These are phyloP conservation scores for Macrotis lagotis DNA, from an alignment of 2,113 vertebrate species.

Conservation along the genomic window DNA sequence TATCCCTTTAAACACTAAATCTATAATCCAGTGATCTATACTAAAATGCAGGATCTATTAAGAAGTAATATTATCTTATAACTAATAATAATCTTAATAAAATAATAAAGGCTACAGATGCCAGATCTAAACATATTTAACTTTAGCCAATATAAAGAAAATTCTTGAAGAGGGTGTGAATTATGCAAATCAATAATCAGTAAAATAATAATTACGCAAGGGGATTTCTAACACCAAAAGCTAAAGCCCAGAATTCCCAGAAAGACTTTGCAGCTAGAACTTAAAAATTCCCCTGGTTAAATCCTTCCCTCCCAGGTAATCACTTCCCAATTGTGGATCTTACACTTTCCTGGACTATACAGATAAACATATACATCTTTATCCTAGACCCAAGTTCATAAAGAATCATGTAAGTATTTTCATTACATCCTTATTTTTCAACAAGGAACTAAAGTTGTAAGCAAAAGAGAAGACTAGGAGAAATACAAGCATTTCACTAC, in stretches of 20 bases:
- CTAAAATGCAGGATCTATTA: neutral
- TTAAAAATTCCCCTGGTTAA: conserved; percentile 23
- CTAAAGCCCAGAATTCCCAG: conserved; percentile 28
- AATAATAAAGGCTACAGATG: neutral
- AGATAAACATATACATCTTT: neutral
- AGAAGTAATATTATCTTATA: conserved; percentile 11
- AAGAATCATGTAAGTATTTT: conserved; percentile 3
- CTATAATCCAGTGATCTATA: conserved; percentile 10
- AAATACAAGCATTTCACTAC: neutral
- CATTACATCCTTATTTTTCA: conserved; percentile 38
- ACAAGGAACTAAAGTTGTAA: conserved; percentile 32
- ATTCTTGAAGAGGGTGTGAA: neutral
- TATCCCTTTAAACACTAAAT: neutral
- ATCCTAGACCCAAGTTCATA: neutral
- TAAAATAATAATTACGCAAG: neutral
- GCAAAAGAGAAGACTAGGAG: conserved; percentile 9
- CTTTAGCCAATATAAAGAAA: conserved; percentile 23
- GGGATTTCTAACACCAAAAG: neutral
- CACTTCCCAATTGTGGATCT: conserved; percentile 19
- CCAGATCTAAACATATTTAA: conserved; percentile 34
- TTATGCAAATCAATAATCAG: conserved; percentile 1
- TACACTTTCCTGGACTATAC: neutral
- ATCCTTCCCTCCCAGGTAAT: conserved; percentile 23
- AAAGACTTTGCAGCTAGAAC: neutral
- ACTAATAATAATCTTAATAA: conserved; percentile 18